phyloP scores from a whole-genome alignment of 2,797 vertebrate species.

The Remorina albescens region DNA sequence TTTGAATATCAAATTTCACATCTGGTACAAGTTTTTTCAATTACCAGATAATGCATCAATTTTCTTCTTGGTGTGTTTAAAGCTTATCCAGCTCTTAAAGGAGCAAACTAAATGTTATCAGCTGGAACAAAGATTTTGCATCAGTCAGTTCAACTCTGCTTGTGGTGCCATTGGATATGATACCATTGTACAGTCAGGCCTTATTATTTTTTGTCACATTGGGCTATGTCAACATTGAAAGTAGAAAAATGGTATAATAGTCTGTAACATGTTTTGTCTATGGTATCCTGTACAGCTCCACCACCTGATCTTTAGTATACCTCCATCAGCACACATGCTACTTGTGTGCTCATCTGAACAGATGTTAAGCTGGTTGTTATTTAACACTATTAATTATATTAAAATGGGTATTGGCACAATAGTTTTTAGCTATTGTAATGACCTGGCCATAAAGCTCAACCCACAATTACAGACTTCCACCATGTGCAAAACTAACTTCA shows the following conservation, averaged over 20 bases:
- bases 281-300: too few relatives aligned
- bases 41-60: background rate
- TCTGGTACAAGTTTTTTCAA: constrained; percentile 18
- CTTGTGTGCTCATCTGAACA: too few relatives aligned
- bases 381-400: background rate
- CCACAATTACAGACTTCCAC: too few relatives aligned
- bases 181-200: background rate
- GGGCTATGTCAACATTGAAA: background rate
- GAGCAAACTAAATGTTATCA: background rate
- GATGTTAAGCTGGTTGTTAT: too few relatives aligned
- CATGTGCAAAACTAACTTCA: too few relatives aligned
- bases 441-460: too few relatives aligned
- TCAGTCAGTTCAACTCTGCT: constrained; percentile 4
- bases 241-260: too few relatives aligned
- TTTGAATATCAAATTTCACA: constrained; percentile 56
- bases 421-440: background rate
- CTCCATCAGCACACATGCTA: too few relatives aligned
- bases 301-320: too few relatives aligned
- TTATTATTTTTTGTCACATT: background rate
- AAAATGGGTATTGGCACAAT: background rate
- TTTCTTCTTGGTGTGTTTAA: constrained; percentile 11
- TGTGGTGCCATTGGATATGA: background rate
- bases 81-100: constrained; percentile 12
- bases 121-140: background rate
- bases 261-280: too few relatives aligned